These are phyloP conservation scores for Cyclina sinensis DNA, from an alignment of 1,140 invertebrate species.

Conservation along the genomic window DNA sequence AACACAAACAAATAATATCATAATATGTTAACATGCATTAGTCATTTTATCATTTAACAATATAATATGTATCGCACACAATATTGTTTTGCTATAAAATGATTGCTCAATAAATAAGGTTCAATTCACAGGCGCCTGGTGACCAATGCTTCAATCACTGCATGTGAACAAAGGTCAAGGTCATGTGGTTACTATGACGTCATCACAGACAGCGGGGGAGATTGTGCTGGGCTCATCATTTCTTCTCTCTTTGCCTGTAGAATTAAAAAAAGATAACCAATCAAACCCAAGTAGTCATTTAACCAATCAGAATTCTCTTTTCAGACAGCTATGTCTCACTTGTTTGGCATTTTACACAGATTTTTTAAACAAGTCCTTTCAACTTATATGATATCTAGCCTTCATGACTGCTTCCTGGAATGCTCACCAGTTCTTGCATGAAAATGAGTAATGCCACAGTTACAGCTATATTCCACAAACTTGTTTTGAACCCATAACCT, in stretches of 20 bases:
- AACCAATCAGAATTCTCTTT: too few relatives aligned
- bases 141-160: background rate
- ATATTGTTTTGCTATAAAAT: conserved; percentile 22
- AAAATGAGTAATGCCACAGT: too few relatives aligned
- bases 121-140: conserved; percentile 1
- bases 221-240: conserved; percentile 44
- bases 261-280: background rate
- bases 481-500: too few relatives aligned
- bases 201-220: conserved; percentile 43
- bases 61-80: conserved; percentile 12
- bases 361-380: too few relatives aligned
- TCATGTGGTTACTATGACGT: conserved; percentile 38
- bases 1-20: conserved; percentile 15
- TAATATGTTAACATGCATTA: background rate
- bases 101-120: conserved; percentile 27
- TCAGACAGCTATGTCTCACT: too few relatives aligned
- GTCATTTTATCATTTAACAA: conserved; percentile 13
- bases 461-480: too few relatives aligned
- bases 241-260: conserved; percentile 44
- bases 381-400: too few relatives aligned
- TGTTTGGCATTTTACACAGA: too few relatives aligned
- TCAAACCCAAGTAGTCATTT: too few relatives aligned
- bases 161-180: background rate
- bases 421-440: too few relatives aligned
- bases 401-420: too few relatives aligned